Conservation (phyloP, 2,113 vertebrate genomes). For the Chauna torquata region DNA sequence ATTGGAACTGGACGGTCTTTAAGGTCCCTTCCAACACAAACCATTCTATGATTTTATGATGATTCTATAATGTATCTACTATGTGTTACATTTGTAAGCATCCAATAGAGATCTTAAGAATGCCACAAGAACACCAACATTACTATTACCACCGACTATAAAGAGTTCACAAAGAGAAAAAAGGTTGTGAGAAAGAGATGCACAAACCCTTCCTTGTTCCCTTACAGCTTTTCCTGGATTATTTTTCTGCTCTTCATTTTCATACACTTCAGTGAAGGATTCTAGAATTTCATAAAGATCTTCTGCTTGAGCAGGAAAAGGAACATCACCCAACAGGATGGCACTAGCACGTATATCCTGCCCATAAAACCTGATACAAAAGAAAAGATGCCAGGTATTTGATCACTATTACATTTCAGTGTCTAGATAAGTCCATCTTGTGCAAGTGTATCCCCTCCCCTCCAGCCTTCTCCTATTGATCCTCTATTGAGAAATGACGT, state of each 20-base stretch:
- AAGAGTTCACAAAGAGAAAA: neutral
- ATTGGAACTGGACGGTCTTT: neutral
- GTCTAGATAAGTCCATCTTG: neutral
- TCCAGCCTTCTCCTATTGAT: neutral
- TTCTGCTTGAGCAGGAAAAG: constrained; percentile 82
- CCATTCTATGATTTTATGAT: neutral
- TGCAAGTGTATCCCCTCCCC: neutral
- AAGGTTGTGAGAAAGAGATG: neutral
- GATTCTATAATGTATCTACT: neutral
- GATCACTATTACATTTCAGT: neutral
- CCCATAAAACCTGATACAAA: constrained; percentile 85
- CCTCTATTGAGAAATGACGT: neutral
- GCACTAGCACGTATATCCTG: constrained; percentile 89
- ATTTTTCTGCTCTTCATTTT: constrained; percentile 71
- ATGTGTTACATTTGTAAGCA: neutral
- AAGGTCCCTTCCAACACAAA: neutral
- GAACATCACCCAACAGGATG: constrained; percentile 90
- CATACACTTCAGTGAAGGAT: constrained; percentile 87
- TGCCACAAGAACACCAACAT: neutral
- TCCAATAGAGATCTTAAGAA: neutral
- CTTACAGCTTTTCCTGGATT: constrained; percentile 61
- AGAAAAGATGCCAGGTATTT: neutral
- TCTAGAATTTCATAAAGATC: constrained; percentile 89
- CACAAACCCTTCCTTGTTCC: constrained; percentile 55
- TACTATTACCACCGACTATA: neutral